These are phyloP conservation scores for Telenomus remus DNA, from an alignment of 1,140 invertebrate genomes.

Conservation along the genomic window DNA sequence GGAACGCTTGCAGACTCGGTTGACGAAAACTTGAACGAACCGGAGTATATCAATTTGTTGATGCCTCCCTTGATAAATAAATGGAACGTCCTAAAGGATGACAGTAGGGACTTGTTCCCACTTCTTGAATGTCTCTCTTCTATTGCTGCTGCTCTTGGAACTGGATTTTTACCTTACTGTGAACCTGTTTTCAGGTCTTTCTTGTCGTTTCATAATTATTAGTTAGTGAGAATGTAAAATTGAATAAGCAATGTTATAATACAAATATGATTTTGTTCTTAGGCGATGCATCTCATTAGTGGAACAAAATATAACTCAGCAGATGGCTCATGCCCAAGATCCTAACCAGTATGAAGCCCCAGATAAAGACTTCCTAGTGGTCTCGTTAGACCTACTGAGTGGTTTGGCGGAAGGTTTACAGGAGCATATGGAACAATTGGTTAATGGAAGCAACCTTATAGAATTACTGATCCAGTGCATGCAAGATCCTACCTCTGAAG, in stretches of 20 bases:
- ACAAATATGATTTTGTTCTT: not conserved
- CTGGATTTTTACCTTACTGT: slow-evolving; percentile 97
- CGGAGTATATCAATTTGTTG: slow-evolving; percentile 95
- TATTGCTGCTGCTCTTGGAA: slow-evolving; percentile 96
- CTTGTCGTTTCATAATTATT: too few relatives aligned
- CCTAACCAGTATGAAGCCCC: slow-evolving; percentile 92
- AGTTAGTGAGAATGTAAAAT: too few relatives aligned
- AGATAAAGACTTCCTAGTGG: slow-evolving; percentile 99
- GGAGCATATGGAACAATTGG: slow-evolving; percentile 94
- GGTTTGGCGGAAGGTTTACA: slow-evolving; percentile 96
- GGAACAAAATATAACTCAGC: slow-evolving; percentile 96
- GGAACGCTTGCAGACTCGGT: slow-evolving; percentile 98
- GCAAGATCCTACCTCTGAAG: slow-evolving; percentile 98
- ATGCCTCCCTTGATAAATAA: slow-evolving; percentile 99
- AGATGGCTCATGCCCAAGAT: slow-evolving; percentile 90
- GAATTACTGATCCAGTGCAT: slow-evolving; percentile 98
- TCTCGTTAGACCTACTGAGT: slow-evolving; percentile 96
- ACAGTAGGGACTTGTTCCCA: slow-evolving; percentile 99
- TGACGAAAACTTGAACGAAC: slow-evolving; percentile 96
- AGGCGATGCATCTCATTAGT: slow-evolving; percentile 95
- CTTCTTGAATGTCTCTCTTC: slow-evolving; percentile 97
- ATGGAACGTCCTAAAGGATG: slow-evolving; percentile 98
- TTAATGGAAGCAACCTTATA: slow-evolving; percentile 95
- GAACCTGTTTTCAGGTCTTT: slow-evolving; percentile 97
- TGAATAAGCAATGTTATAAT: too few relatives aligned